Base-by-base conservation (phyloP, 2,888 invertebrate genomes). In the Creontiades dilutus region DNA sequence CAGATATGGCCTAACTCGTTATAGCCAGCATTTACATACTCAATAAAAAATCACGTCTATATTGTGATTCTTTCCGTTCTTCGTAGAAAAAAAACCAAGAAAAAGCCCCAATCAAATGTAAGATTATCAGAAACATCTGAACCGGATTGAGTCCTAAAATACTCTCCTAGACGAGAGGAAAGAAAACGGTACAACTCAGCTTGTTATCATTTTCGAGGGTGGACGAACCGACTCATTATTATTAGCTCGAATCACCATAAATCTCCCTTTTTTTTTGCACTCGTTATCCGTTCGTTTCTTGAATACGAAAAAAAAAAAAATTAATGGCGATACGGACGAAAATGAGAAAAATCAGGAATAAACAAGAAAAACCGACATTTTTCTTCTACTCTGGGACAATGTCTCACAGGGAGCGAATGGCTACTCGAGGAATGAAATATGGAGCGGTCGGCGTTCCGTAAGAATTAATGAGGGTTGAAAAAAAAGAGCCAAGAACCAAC, bases 401-500 rank as follows among this genome's bases (percentile, higher is more conserved):
- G 46, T 5, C 47, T 78, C 78, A 47, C 16, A n/a, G 37, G 19
- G 12, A 28, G 28, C 23, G 23, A 75, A 46, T 37, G 78, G 78
- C 78, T 78, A 78, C 78, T 78, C 78, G 78, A 78, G 46, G 47
- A 19, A 78, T n/a, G 78, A 78, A 78, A 78, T 78, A 78, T 78
- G 19, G 37, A 78, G 19, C 37, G 78, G 78, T 37, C 37, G 78
- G 47, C 37, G 14, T 78, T n/a, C 78, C 78, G 37, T 78, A 47
- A 78, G 85, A 85, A 85, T 85, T 85, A 85, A 85, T 85, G 85
- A 85, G 85, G 85, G 85, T 27, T 85, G 57, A 61, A 85, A 57
- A 76, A 76, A 76, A 37, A 68, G 12, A 68, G 23, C 23, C 61
- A 57, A 61, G 55, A 85, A 61, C 85, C 85, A 85, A 61, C 57